phyloP scores from a whole-genome alignment of 2,113 vertebrate species.

The Hippocampus barbouri region DNA sequence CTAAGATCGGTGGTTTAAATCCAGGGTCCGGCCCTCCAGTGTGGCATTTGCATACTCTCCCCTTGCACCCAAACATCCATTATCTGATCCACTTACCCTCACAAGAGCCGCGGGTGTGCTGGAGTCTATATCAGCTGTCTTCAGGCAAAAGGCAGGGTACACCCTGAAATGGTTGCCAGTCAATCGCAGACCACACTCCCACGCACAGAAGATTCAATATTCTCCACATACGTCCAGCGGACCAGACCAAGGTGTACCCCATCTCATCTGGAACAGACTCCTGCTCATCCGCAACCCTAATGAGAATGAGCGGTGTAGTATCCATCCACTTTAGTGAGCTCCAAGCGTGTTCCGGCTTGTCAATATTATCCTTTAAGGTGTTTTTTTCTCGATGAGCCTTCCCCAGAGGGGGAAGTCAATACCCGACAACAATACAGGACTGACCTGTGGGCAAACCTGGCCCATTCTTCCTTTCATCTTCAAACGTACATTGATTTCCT shows the following conservation, averaged over 20 bases:
- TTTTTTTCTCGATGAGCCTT: slow-evolving; percentile 51
- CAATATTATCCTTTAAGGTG: slow-evolving; percentile 58
- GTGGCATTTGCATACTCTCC: neutral
- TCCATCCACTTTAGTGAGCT: slow-evolving; percentile 52
- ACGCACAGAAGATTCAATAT: neutral
- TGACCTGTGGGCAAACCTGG: slow-evolving; percentile 60
- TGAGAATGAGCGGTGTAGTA: slow-evolving; percentile 12
- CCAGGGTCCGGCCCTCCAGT: neutral
- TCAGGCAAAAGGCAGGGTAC: too few species aligned
- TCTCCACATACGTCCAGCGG: neutral
- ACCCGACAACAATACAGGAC: slow-evolving; percentile 53
- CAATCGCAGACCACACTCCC: neutral
- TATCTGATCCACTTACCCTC: too few species aligned
- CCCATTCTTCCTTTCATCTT: slow-evolving; percentile 52
- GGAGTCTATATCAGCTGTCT: too few species aligned
- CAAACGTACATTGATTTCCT: slow-evolving; percentile 60
- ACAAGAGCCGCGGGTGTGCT: too few species aligned
- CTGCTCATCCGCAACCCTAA: neutral
- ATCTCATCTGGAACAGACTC: neutral
- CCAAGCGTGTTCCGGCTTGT: slow-evolving; percentile 35
- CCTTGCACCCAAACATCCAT: too few species aligned
- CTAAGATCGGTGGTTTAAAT: neutral
- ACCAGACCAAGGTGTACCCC: neutral
- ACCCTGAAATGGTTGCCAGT: too few species aligned
- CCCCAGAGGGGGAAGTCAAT: slow-evolving; percentile 49